Base-by-base conservation (phyloP, 1,140 invertebrate genomes). In the Drosophila santomea region DNA sequence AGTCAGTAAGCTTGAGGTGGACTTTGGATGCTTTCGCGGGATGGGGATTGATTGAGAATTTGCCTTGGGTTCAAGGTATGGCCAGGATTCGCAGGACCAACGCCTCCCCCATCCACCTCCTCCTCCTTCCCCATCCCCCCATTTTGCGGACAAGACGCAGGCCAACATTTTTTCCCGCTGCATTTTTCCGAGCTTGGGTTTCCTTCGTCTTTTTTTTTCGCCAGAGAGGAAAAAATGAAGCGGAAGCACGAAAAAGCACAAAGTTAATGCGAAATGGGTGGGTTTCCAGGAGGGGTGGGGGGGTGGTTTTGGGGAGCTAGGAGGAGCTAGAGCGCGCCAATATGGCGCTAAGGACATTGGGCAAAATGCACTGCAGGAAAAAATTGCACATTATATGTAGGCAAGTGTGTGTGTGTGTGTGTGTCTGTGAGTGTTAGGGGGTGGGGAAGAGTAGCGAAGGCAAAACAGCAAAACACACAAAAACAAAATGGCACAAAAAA, bases 341-440 rank as follows among this genome's bases (percentile, higher is more conserved):
- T 80, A 89, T 88, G 84, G 77, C 80, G 76, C 80, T 88, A 88
- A 88, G 84, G 86, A 89, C 84, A 89, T 89, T 89, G 84, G 84
- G 77, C 84, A 78, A 89, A 89, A 80, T 88, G 83, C 84, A 89
- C 45, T 88, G 74, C 36, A 59, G 59, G 64, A 88, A 86, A 81
- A 86, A 74, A 69, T 25, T 89, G 39, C 80, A 88, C 84, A 84
- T 86, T 88, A 82, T 86, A 60, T 88, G 81, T 56, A 78, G 75
- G 55, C 68, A 44, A 45, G 32, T 60, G 8, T 51, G 39, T 63
- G 55, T 60, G 66, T 52, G 63, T 55, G 57, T 55, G 56, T 47
- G 56, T 52, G 57, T 55, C 51, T 47, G 56, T 52, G 69, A 50
- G 50, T 39, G 58, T 41, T 54, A 23, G 28, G 39, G 67, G 51